These are phyloP conservation scores for Tenualosa ilisha DNA, from an alignment of 2,797 vertebrate species.

Conservation along the genomic window DNA sequence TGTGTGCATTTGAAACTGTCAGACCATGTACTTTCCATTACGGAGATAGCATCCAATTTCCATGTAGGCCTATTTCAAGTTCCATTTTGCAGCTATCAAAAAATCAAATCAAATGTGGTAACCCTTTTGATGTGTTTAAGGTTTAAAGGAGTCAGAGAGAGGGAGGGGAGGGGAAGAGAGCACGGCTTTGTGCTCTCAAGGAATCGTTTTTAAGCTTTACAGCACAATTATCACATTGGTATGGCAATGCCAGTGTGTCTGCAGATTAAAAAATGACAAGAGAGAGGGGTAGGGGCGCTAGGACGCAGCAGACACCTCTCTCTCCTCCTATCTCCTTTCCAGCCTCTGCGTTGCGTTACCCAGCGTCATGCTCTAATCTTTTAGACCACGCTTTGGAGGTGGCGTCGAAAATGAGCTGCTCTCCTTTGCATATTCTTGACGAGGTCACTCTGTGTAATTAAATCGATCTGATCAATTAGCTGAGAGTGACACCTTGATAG, in stretches of 20 bases:
- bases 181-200: slow-evolving; percentile 76
- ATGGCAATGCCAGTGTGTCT: slow-evolving; percentile 44
- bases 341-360: not conserved
- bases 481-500: slow-evolving; percentile 58
- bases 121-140: slow-evolving; percentile 89
- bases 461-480: slow-evolving; percentile 69
- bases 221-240: slow-evolving; percentile 59
- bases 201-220: slow-evolving; percentile 83
- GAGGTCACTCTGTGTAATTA: slow-evolving; percentile 50
- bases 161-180: slow-evolving; percentile 47
- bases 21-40: slow-evolving; percentile 92
- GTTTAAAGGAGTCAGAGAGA: slow-evolving; percentile 64
- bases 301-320: not conserved
- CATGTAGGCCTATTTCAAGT: slow-evolving; percentile 88
- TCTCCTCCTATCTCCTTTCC: slow-evolving; percentile 4
- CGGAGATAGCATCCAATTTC: slow-evolving; percentile 92
- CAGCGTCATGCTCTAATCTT: slow-evolving; percentile 31
- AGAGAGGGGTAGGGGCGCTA: slow-evolving; percentile 24
- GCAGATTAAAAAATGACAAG: slow-evolving; percentile 29
- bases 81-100: slow-evolving; percentile 90
- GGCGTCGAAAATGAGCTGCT: slow-evolving; percentile 34
- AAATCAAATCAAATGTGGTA: slow-evolving; percentile 88
- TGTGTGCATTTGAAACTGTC: slow-evolving; percentile 86
- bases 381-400: slow-evolving; percentile 39
- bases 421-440: not conserved